Percentiles rank a stretch among this genome's conserved stretches.
Evolutionary conservation across 2,113 vertebrate genomes (phyloP).

Genomic region (Acanthisitta chloris): DNA sequence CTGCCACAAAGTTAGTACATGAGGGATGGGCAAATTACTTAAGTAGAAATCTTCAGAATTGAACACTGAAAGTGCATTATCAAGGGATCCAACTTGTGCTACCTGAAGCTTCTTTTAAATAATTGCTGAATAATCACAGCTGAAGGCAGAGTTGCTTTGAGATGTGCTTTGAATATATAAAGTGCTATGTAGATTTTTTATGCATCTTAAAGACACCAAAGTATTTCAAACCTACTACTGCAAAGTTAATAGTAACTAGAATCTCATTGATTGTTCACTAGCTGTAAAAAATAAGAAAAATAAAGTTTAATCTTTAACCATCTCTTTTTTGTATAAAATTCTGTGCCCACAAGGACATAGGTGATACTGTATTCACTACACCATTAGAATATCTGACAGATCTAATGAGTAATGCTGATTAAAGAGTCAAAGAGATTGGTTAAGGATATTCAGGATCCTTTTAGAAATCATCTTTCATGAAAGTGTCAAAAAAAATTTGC

Average conservation of each 20-base stretch:
- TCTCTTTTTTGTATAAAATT: background rate
- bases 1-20: background rate
- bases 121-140: constrained; percentile 41
- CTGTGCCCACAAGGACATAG: background rate
- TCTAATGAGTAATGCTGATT: background rate
- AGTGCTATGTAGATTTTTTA: background rate
- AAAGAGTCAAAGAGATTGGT: background rate
- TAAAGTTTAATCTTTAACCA: background rate
- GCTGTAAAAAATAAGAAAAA: background rate
- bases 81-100: background rate
- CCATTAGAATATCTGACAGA: background rate
- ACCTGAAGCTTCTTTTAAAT: constrained; percentile 16
- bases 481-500: background rate
- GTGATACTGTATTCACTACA: background rate
- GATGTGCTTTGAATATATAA: constrained; percentile 11
- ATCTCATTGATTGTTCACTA: background rate
- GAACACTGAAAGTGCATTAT: background rate
- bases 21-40: background rate
- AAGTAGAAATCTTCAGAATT: background rate
- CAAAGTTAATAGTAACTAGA: background rate
- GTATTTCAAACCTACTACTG: background rate
- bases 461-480: background rate
- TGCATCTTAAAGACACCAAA: background rate
- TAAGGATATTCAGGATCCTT: background rate
- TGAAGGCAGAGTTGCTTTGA: background rate